A percentile compares a stretch with the other conserved stretches of the same genome.
Evolutionary conservation across 2,113 vertebrate species (phyloP).

Genomic region (Chrysemys picta): DNA sequence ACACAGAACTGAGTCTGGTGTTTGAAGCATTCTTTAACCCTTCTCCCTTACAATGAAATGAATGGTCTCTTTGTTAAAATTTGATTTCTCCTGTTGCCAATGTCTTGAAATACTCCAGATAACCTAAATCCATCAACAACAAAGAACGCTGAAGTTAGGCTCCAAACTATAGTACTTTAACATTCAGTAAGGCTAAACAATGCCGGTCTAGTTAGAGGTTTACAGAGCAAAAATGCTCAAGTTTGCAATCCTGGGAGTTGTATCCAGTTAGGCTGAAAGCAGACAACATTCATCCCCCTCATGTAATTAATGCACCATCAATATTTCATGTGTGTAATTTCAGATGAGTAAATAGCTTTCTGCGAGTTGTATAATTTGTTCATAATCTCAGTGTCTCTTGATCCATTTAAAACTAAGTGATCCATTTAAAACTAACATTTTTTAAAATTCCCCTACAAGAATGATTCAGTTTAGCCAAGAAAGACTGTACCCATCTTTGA

Average conservation of each 20-base stretch:
- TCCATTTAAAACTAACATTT: neutral
- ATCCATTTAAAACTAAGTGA: constrained; percentile 57
- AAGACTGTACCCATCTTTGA: neutral
- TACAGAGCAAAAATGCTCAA: neutral
- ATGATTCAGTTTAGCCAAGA: neutral
- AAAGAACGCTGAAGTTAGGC: constrained; percentile 2
- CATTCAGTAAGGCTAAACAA: neutral
- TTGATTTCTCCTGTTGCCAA: neutral
- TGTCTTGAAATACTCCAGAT: neutral
- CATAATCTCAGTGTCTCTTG: constrained; percentile 43
- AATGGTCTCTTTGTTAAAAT: neutral
- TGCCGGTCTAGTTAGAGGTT: neutral
- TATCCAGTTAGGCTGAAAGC: neutral
- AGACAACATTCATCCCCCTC: neutral
- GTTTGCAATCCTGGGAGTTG: neutral
- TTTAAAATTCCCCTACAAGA: neutral
- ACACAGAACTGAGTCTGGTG: neutral
- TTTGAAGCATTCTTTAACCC: neutral
- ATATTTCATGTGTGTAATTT: constrained; percentile 41
- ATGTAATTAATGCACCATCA: constrained; percentile 25
- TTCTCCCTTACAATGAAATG: neutral
- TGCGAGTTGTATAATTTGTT: constrained; percentile 56
- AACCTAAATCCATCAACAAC: neutral
- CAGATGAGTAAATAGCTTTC: constrained; percentile 53
- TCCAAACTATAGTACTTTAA: constrained; percentile 20